Conservation (phyloP, 1,140 invertebrate genomes). For the Teleopsis dalmanni region DNA sequence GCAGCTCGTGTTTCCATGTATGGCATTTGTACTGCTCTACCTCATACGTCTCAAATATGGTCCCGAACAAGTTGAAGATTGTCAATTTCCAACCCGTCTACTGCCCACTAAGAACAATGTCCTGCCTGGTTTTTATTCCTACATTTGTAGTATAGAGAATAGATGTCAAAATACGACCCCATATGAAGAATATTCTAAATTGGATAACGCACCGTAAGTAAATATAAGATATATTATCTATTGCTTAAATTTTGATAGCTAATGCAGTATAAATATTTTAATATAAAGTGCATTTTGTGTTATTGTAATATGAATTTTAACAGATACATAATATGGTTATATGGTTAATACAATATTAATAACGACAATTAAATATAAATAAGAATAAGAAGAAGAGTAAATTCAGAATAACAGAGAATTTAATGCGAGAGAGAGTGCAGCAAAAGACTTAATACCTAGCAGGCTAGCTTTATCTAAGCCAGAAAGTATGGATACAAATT, state of each 20-base stretch:
- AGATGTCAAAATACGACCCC: slow-evolving; percentile 50
- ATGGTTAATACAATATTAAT: too few species aligned
- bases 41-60: slow-evolving; percentile 35
- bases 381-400: too few species aligned
- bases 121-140: slow-evolving; percentile 56
- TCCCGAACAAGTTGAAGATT: slow-evolving; percentile 26
- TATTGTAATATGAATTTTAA: too few species aligned
- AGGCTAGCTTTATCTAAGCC: too few species aligned
- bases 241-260: not conserved
- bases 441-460: too few species aligned
- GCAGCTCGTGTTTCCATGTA: slow-evolving; percentile 27
- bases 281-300: not conserved
- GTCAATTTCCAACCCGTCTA: slow-evolving; percentile 55
- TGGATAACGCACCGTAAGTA: slow-evolving; percentile 54
- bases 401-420: too few species aligned
- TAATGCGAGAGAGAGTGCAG: too few species aligned
- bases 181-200: slow-evolving; percentile 54
- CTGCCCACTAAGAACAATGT: slow-evolving; percentile 53
- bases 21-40: slow-evolving; percentile 38
- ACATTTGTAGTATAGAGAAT: slow-evolving; percentile 58
- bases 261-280: not conserved
- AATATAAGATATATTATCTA: not conserved
- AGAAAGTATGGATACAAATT: too few species aligned
- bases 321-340: too few species aligned
- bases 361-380: too few species aligned